phyloP scores from a whole-genome alignment of 2,113 vertebrate species.

The Vidua macroura region DNA sequence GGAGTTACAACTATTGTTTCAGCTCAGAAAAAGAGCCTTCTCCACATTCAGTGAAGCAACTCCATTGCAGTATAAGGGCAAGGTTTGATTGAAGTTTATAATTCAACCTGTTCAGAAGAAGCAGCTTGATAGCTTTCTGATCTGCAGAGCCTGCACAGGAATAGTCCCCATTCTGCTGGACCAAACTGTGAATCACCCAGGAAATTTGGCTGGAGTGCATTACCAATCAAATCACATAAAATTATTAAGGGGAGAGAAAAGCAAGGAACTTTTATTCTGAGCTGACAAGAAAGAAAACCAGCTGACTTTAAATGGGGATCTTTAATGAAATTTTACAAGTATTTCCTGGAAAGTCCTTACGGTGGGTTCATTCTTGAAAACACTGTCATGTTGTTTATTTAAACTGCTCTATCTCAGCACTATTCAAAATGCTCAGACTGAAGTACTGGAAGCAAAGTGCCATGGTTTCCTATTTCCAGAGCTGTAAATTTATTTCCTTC shows the following conservation, averaged over 20 bases:
- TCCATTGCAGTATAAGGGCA: neutral
- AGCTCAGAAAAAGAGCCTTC: neutral
- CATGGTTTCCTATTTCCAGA: neutral
- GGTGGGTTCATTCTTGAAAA: neutral
- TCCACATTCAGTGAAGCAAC: neutral
- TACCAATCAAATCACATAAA: neutral
- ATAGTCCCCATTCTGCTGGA: neutral
- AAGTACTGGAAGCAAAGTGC: neutral
- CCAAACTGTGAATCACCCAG: neutral
- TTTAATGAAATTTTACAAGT: conserved; percentile 54
- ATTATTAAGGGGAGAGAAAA: neutral
- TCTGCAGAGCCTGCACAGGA: neutral
- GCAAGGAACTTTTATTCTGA: conserved; percentile 40
- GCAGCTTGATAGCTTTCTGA: neutral
- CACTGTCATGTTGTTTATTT: neutral
- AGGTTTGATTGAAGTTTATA: conserved; percentile 4
- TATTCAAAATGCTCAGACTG: neutral
- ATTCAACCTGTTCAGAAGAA: conserved; percentile 1
- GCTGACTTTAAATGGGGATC: conserved; percentile 23
- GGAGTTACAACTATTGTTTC: neutral
- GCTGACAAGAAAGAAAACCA: conserved; percentile 46
- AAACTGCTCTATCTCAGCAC: neutral
- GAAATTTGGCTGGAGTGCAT: neutral
- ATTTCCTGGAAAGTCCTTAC: neutral
- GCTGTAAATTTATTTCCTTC: neutral